These are phyloP conservation scores for Ascidia mentula DNA, from an alignment of 23 tunicate species.

Conservation along the genomic window DNA sequence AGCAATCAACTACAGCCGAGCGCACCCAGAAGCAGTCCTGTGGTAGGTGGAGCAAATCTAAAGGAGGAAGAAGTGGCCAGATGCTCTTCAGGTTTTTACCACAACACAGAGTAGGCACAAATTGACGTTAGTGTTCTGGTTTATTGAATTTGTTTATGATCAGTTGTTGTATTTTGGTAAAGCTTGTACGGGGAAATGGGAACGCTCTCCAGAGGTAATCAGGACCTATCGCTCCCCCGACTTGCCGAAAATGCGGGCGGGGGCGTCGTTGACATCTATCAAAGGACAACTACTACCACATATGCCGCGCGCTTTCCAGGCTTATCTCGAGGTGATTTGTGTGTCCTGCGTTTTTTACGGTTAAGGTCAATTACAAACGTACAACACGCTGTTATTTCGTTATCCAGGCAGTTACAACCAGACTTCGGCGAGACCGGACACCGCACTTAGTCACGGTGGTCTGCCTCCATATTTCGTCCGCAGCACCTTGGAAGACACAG, in stretches of 20 bases:
- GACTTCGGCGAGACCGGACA: neutral
- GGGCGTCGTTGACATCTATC: neutral
- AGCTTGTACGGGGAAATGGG: neutral
- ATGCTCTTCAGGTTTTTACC: neutral
- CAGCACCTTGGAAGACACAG: slow-evolving; percentile 69
- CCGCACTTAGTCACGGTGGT: neutral
- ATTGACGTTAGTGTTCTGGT: neutral
- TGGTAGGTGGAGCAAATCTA: neutral
- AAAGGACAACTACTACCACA: neutral
- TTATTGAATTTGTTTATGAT: neutral
- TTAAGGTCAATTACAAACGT: too few relatives aligned
- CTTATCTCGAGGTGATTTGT: neutral
- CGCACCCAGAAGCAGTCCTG: slow-evolving; percentile 6
- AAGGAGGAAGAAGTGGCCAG: neutral
- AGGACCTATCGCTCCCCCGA: neutral
- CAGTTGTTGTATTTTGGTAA: neutral
- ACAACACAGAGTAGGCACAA: neutral
- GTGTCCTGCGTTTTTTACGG: neutral
- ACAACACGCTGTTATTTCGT: neutral
- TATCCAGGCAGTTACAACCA: neutral
- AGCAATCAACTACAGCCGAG: neutral
- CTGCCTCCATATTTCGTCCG: slow-evolving; percentile 74
- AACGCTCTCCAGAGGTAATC: neutral
- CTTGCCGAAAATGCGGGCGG: neutral
- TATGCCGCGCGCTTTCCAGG: neutral